Conservation (phyloP, 2,797 vertebrate species). For the Sebastes melanostomus region DNA sequence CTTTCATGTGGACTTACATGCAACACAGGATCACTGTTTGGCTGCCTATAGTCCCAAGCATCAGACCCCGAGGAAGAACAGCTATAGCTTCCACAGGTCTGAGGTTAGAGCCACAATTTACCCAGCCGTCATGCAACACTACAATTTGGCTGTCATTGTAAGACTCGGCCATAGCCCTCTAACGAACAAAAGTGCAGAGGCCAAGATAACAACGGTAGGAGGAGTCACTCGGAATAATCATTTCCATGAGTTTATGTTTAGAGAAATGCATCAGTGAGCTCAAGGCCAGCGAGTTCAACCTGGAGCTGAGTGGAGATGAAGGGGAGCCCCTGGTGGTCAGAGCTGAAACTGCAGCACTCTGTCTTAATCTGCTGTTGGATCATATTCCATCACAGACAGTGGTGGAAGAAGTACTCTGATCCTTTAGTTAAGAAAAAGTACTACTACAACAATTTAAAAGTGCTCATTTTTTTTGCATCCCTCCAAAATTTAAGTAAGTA, state of each 20-base stretch:
- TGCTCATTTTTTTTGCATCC: background rate
- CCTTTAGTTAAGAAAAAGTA: background rate
- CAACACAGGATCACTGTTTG: background rate
- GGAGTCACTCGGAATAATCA: slow-evolving; percentile 58
- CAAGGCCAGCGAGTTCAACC: slow-evolving; percentile 57
- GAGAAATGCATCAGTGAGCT: slow-evolving; percentile 51
- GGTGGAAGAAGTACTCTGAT: background rate
- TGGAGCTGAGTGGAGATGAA: slow-evolving; percentile 54
- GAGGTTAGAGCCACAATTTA: slow-evolving; percentile 55
- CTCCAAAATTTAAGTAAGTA: background rate
- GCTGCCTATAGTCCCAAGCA: background rate
- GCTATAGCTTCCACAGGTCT: slow-evolving; percentile 31
- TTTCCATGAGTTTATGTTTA: slow-evolving; percentile 64
- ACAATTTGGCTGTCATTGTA: slow-evolving; percentile 45
- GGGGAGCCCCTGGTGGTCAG: slow-evolving; percentile 74
- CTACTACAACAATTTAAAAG: background rate
- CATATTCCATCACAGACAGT: background rate
- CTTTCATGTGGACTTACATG: slow-evolving; percentile 1
- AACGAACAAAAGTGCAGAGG: slow-evolving; percentile 42
- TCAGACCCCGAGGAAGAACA: slow-evolving; percentile 14
- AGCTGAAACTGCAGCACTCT: slow-evolving; percentile 37
- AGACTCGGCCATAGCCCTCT: slow-evolving; percentile 3
- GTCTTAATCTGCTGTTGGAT: background rate
- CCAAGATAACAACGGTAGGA: slow-evolving; percentile 50
- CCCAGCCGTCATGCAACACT: slow-evolving; percentile 42